Evolutionary conservation across 2,797 vertebrate species (phyloP).

Genomic region (Momotus momota): DNA sequence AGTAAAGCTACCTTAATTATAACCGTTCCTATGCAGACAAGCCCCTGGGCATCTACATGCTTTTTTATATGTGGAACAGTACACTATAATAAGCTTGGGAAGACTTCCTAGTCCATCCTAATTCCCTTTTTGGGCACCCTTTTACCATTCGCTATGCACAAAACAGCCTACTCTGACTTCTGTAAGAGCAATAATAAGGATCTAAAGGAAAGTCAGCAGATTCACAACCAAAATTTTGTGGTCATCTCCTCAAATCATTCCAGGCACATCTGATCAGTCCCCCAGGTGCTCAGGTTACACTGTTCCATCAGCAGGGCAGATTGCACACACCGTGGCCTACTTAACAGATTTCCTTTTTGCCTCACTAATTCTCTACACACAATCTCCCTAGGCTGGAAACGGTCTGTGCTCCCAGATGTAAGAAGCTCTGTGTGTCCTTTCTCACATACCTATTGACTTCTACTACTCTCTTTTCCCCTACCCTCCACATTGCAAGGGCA

Average conservation of each 20-base stretch:
- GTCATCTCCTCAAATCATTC: background rate
- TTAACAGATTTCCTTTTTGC: background rate
- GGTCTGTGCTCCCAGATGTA: background rate
- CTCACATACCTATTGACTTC: background rate
- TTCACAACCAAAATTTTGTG: background rate
- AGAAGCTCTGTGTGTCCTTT: background rate
- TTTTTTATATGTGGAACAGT: background rate
- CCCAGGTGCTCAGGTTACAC: background rate
- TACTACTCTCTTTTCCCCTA: background rate
- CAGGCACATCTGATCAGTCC: background rate
- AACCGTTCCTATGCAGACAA: background rate
- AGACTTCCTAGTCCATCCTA: background rate
- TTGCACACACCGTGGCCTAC: background rate
- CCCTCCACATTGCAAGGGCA: background rate
- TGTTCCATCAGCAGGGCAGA: background rate
- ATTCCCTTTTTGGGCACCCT: background rate
- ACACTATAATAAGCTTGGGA: background rate
- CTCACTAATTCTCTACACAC: background rate
- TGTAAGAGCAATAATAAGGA: background rate
- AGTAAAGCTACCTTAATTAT: background rate
- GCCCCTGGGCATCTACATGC: fast-evolving
- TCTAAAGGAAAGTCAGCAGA: background rate
- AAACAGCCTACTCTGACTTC: background rate
- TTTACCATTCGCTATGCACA: background rate
- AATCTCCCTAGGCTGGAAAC: background rate